Evolutionary conservation across 2,113 vertebrate genomes (phyloP).

Genomic region (Mystacornis crossleyi): DNA sequence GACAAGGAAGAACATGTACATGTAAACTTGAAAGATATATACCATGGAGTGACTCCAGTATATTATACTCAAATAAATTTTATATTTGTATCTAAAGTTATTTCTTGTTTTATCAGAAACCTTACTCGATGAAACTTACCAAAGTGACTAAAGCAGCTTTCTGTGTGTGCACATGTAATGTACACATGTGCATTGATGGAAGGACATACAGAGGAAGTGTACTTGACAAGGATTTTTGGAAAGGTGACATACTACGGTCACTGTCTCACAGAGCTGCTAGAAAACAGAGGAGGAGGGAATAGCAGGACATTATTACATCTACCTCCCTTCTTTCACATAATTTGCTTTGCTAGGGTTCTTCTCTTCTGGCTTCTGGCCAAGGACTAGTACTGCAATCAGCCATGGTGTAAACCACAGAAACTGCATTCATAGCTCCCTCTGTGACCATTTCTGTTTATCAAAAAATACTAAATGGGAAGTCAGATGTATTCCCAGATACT

Average conservation of each 20-base stretch:
- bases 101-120: background rate
- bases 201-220: background rate
- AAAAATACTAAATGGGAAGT: background rate
- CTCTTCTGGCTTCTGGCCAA: background rate
- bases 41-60: background rate
- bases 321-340: background rate
- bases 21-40: background rate
- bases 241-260: background rate
- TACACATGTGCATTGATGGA: too few species aligned
- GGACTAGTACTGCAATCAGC: background rate
- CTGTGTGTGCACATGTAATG: background rate
- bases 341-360: background rate
- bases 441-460: background rate
- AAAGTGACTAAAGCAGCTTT: background rate
- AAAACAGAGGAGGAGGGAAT: background rate
- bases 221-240: background rate
- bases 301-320: background rate
- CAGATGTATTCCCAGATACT: background rate
- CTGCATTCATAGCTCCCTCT: background rate
- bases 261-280: background rate
- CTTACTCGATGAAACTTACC: background rate
- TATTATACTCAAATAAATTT: background rate
- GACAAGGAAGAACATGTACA: rapidly evolving
- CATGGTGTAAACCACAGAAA: background rate
- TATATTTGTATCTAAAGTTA: background rate